Conservation (phyloP, 1,140 invertebrate species). For the Hetaerina americana region DNA sequence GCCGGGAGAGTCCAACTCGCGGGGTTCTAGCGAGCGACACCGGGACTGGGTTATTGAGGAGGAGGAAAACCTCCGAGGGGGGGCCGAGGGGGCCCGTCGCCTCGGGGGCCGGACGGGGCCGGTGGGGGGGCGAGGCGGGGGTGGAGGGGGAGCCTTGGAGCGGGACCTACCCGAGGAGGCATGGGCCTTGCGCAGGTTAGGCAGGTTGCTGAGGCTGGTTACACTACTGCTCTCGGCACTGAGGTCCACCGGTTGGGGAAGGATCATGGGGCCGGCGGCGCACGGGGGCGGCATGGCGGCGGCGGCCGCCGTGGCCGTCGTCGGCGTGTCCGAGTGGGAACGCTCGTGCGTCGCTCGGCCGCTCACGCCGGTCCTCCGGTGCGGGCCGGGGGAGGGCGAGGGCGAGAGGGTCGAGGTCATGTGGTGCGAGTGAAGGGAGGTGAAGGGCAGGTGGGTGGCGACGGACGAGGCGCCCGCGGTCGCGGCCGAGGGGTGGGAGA, state of each 20-base stretch:
- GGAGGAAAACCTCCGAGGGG: neutral
- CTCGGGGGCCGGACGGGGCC: neutral
- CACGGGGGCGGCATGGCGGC: constrained; percentile 31
- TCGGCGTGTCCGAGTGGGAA: constrained; percentile 80
- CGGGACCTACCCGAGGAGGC: constrained; percentile 52
- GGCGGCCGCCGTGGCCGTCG: constrained; percentile 19
- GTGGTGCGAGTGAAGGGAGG: constrained; percentile 30
- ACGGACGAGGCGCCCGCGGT: constrained; percentile 77
- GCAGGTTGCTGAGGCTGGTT: constrained; percentile 79
- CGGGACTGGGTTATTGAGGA: neutral
- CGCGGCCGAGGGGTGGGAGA: constrained; percentile 41
- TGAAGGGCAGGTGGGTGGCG: constrained; percentile 80
- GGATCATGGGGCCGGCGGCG: constrained; percentile 27
- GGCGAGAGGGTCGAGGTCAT: constrained; percentile 34
- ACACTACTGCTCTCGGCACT: constrained; percentile 91
- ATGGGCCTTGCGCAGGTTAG: constrained; percentile 62
- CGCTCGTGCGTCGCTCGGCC: constrained; percentile 60
- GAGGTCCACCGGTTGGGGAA: constrained; percentile 71
- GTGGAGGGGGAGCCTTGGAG: constrained; percentile 23
- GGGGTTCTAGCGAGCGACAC: neutral
- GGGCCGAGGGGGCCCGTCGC: neutral
- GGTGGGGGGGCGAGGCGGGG: constrained; percentile 16
- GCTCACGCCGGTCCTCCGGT: constrained; percentile 27
- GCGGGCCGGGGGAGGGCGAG: constrained; percentile 28
- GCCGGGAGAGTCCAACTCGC: neutral